Evolutionary conservation across 2,797 vertebrate species (phyloP), one percentile per base, ranked within the genome.

Genomic region (Acropternis orthonyx): DNA sequence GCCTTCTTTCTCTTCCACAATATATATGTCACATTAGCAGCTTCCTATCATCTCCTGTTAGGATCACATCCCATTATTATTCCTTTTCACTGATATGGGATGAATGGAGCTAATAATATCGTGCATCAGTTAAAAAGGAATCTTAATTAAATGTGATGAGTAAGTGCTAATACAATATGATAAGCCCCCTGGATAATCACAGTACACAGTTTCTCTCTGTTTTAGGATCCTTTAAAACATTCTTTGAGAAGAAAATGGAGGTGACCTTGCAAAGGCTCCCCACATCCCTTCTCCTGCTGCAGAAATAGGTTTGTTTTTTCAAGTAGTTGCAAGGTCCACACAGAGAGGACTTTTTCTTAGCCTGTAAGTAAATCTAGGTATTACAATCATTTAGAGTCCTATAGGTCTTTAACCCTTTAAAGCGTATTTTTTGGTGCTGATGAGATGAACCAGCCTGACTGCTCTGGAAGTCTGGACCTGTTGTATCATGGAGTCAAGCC

Each of bases 131-230:
- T 93, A 72, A 74, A 94, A 88, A 87, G 28, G 43, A 91, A 78
- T 80, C 71, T 93, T 96, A 93, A 96, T 96, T 96, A 96, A 83
- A 95, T 21, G 32, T 92, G 94, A 97, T 80, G 73, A 91, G 56
- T 23, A 94, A 92, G 81, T 88, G 92, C 91, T 96, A 94, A 94
- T 93, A 81, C 51, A 82, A 66, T 59, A 62, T 61, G 75, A 95
- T 90, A 80, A 97, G 89, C 83, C 91, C 66, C 27, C 61, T 52
- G 78, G 88, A 92, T 80, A 92, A 68, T 58, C 68, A 94, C 0
- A 1, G 56, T 18, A 48, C 39, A 44, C 9, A 28, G 52, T 74
- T 86, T 66, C 52, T 62, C 36, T 66, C 1, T 54, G 84, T 89
- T 88, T 39, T 54, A 79, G 63, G 86, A 69, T 63, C 24, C 13